These are phyloP conservation scores for Trogon surrucura DNA, from an alignment of 2,113 vertebrate species.

Conservation along the genomic window DNA sequence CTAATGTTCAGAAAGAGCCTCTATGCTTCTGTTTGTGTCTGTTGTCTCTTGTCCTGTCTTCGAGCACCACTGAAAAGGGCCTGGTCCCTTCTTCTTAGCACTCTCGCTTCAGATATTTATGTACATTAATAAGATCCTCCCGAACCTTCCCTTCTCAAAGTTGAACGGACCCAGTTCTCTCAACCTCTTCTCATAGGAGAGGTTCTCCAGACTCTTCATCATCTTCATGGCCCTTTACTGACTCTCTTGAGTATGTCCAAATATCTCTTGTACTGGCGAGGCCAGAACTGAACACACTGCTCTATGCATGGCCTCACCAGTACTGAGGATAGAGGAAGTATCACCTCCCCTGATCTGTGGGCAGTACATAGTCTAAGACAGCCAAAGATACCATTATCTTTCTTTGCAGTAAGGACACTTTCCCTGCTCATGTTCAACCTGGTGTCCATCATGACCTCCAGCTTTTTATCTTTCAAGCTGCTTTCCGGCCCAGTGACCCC, in stretches of 20 bases:
- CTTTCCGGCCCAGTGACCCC: not conserved
- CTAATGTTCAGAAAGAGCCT: not conserved
- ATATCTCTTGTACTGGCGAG: not conserved
- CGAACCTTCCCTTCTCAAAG: not conserved
- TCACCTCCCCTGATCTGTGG: accelerated
- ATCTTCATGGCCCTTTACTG: not conserved
- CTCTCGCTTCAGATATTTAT: not conserved
- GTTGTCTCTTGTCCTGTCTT: not conserved
- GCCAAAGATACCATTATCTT: not conserved
- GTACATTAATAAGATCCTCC: not conserved
- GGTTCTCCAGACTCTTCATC: not conserved
- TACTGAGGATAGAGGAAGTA: not conserved
- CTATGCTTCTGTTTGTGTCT: not conserved
- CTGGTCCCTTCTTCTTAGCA: not conserved
- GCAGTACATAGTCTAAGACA: not conserved
- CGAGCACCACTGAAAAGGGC: not conserved
- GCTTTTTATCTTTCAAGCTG: not conserved
- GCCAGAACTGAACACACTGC: not conserved
- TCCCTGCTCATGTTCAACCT: not conserved
- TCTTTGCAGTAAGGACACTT: not conserved
- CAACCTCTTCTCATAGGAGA: not conserved
- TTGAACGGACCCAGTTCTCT: not conserved
- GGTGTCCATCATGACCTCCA: not conserved
- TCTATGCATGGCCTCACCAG: not conserved
- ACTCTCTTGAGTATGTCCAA: not conserved